Conservation (phyloP, 2,113 vertebrate genomes). For the Myocastor coypus region DNA sequence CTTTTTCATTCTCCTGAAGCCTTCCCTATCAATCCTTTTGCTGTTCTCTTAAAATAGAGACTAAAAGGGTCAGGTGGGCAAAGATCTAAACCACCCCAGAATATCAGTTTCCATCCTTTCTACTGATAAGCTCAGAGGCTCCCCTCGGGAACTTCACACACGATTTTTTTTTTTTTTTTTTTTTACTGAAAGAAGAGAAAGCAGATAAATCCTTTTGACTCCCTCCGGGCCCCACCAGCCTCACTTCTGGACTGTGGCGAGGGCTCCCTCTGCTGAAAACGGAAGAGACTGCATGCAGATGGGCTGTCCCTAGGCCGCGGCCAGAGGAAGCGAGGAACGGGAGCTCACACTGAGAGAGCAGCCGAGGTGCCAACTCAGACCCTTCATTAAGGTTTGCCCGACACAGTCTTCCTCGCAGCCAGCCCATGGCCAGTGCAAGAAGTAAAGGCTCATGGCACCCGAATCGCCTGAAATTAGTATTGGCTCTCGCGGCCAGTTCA, state of each 20-base stretch:
- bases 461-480: neutral
- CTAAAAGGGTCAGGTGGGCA: neutral
- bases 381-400: neutral
- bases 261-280: conserved; percentile 87
- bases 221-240: neutral
- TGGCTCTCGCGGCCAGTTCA: neutral
- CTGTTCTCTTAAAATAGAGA: neutral
- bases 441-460: neutral
- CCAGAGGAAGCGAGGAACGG: conserved; percentile 45
- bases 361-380: neutral
- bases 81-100: neutral
- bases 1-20: neutral
- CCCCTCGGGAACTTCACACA: neutral
- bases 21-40: neutral
- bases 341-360: neutral
- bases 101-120: conserved; percentile 24
- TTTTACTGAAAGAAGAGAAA: neutral
- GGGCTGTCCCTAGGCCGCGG: conserved; percentile 82
- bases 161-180: neutral
- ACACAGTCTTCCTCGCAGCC: conserved; percentile 24
- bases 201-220: neutral
- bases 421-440: neutral
- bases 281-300: conserved; percentile 75
- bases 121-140: neutral
- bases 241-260: neutral